These are phyloP conservation scores for Arion vulgaris DNA, from an alignment of 1,140 invertebrate genomes.

Conservation along the genomic window DNA sequence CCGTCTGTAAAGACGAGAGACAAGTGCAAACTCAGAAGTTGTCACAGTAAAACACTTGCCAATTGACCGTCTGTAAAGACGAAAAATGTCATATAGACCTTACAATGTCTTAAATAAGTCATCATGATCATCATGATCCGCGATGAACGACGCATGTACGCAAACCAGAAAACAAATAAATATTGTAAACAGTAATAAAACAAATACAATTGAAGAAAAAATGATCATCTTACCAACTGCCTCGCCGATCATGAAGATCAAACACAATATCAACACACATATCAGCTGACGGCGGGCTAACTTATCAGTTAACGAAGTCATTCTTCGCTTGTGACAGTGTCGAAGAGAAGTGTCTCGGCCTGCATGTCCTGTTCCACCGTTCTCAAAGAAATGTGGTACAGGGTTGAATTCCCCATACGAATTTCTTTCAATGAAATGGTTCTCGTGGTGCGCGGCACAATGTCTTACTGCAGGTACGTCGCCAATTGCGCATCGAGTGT, in stretches of 20 bases:
- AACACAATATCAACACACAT: slow-evolving; percentile 88
- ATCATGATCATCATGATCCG: too few species aligned
- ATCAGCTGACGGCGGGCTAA: slow-evolving; percentile 86
- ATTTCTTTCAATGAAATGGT: background rate
- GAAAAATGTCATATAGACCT: too few species aligned
- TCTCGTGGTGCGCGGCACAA: background rate
- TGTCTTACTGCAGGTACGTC: background rate
- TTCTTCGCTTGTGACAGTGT: slow-evolving; percentile 26
- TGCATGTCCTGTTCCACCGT: background rate
- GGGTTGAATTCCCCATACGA: background rate
- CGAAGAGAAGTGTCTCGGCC: background rate
- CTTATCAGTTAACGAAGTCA: slow-evolving; percentile 44
- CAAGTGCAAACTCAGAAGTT: too few species aligned
- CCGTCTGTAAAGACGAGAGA: too few species aligned
- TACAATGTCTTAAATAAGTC: too few species aligned
- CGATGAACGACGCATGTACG: too few species aligned
- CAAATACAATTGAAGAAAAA: background rate
- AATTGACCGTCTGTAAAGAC: too few species aligned
- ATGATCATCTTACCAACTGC: slow-evolving; percentile 79
- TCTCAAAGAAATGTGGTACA: background rate
- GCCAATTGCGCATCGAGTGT: background rate
- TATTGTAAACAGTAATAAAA: background rate
- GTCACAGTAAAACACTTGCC: too few species aligned
- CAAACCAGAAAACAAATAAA: too few species aligned
- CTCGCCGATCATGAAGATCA: slow-evolving; percentile 94